phyloP scores from a whole-genome alignment of 1,140 invertebrate genomes.

The Drosophila truncata region DNA sequence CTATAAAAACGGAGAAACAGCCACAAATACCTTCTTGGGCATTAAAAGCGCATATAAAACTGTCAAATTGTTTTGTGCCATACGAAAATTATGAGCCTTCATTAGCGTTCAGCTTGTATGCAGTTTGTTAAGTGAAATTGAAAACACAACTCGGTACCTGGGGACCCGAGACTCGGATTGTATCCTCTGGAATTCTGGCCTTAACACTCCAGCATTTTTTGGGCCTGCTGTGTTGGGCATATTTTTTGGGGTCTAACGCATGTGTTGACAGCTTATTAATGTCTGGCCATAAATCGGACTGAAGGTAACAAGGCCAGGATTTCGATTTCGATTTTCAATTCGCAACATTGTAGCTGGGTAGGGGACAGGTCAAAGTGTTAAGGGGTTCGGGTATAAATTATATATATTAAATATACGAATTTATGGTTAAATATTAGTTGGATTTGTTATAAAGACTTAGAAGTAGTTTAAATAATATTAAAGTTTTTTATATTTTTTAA shows the following conservation, averaged over 20 bases:
- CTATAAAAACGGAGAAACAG: constrained; percentile 45
- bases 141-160: constrained; percentile 57
- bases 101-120: constrained; percentile 75
- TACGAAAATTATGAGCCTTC: constrained; percentile 79
- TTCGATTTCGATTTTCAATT: constrained; percentile 3
- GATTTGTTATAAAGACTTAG: not conserved
- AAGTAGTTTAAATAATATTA: not conserved
- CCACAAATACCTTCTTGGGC: constrained; percentile 61
- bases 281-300: constrained; percentile 72
- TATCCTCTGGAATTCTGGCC: constrained; percentile 28
- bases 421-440: not conserved
- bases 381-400: not conserved
- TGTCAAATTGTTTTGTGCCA: constrained; percentile 81
- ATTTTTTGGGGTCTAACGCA: constrained; percentile 72
- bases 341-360: constrained; percentile 50
- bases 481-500: not conserved
- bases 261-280: constrained; percentile 85
- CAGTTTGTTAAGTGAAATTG: constrained; percentile 82
- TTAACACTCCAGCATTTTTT: constrained; percentile 25
- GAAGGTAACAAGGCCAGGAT: constrained; percentile 30
- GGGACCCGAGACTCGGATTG: not conserved
- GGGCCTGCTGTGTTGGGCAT: constrained; percentile 10
- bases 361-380: not conserved
- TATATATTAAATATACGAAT: too few species aligned
- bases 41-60: constrained; percentile 83